Evolutionary conservation across 2,888 invertebrate genomes (phyloP), one percentile per base, ranked within the genome.

Genomic region (Phaedon cochleariae): DNA sequence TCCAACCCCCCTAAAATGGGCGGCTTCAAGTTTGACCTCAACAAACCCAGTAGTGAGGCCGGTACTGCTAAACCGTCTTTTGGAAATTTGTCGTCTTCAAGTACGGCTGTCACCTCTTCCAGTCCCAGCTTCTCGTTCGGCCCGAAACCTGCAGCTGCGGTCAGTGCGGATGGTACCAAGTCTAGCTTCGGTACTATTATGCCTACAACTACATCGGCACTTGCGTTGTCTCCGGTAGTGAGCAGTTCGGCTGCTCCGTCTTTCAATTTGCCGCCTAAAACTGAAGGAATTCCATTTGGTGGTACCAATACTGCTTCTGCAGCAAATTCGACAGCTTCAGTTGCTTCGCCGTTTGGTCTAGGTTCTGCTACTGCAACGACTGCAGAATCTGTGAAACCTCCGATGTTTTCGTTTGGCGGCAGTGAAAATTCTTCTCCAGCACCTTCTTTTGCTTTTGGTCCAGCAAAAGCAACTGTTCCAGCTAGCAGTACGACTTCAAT

Each of bases 1-100:
- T 18, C 65, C 15, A 67, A 64, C 64, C 69, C 72, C 18, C 73
- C 73, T 29, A 78, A 76, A 67, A n/a, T 67, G 9, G 79, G 79
- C 26, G 79, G 79, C 26, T 79, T 79, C 64, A 78, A 77, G 70
- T 79, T 78, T 68, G 76, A 79, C 64, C 65, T 79, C 17, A 62
- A 46, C 18, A 76, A 76, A 68, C 52, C 73, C n/a, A 52, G 15
- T 29, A 12, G 61, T 45, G 26, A 6, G 1, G 10, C 67, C n/a
- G 59, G 48, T 18, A 26, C 15, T n/a, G 1, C 20, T 15, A 41
- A n/a, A 4, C 15, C 12, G 15, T 9, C 10, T n/a, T 37, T 55
- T 34, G 41, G 41, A n/a, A 57, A 22, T 12, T 18, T 21, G 2
- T 7, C 22, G 6, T 15, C 10, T 18, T 9, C 18, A 20, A 17